Conservation (phyloP, 1,140 invertebrate genomes). For the Metaphire vulgaris region DNA sequence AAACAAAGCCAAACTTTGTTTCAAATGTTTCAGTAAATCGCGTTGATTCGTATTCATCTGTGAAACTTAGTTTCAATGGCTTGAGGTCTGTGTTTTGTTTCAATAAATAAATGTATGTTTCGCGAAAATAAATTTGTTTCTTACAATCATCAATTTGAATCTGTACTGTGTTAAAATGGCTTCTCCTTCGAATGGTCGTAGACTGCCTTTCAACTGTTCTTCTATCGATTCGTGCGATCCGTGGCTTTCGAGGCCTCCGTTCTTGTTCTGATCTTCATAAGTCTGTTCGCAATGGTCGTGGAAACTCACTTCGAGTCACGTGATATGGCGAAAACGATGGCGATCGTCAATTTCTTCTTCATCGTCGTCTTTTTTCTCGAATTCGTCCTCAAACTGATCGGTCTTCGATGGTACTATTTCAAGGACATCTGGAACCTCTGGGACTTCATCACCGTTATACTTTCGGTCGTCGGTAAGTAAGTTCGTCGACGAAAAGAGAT, state of each 20-base stretch:
- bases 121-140: too few species aligned
- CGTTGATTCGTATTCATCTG: too few species aligned
- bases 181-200: too few species aligned
- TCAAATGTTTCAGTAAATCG: too few species aligned
- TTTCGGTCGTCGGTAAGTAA: constrained; percentile 70
- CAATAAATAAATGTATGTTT: too few species aligned
- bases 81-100: too few species aligned
- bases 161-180: too few species aligned
- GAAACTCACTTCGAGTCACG: constrained; percentile 95
- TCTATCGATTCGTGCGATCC: constrained; percentile 91
- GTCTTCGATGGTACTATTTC: constrained; percentile 86
- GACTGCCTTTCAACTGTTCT: constrained; percentile 85
- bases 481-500: too few species aligned
- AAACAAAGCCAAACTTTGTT: too few species aligned
- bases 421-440: constrained; percentile 92
- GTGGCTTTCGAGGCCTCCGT: constrained; percentile 91
- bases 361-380: constrained; percentile 90
- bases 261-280: constrained; percentile 97
- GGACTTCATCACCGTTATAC: constrained; percentile 83
- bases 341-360: constrained; percentile 93
- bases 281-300: constrained; percentile 95
- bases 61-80: too few species aligned
- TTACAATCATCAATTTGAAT: too few species aligned
- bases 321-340: constrained; percentile 77
- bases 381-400: constrained; percentile 87